phyloP scores from a whole-genome alignment of 2,797 vertebrate genomes.

The Anolis apletophallus region DNA sequence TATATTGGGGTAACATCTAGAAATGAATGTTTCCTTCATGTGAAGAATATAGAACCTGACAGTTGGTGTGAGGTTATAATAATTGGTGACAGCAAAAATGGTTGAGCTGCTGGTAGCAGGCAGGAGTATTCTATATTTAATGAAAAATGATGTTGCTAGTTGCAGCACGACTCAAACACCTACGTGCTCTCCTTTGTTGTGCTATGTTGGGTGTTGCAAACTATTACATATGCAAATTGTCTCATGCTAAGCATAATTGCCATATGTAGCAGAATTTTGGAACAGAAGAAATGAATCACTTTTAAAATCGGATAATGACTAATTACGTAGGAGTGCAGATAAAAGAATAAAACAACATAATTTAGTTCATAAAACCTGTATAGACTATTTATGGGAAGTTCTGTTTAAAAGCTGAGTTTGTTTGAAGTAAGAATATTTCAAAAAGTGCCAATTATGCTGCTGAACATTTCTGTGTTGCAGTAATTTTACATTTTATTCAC shows the following conservation, averaged over 20 bases:
- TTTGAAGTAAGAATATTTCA: background rate
- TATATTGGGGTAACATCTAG: background rate
- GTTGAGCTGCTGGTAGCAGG: conserved; percentile 17
- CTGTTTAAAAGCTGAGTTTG: background rate
- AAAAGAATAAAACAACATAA: conserved; percentile 9
- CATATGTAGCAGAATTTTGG: background rate
- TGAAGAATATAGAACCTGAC: background rate
- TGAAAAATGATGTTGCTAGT: conserved; percentile 15
- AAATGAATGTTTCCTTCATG: background rate
- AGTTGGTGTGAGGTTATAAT: background rate
- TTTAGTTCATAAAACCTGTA: conserved; percentile 3
- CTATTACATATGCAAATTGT: conserved; percentile 31
- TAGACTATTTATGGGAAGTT: background rate
- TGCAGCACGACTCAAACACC: conserved; percentile 28
- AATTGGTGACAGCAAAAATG: background rate
- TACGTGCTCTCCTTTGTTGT: conserved; percentile 28
- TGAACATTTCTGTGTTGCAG: background rate
- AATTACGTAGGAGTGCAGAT: background rate
- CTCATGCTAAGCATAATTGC: conserved; percentile 12
- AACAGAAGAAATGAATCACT: conserved; percentile 11
- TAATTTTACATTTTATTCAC: background rate
- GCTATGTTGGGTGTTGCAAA: conserved; percentile 31
- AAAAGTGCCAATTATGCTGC: background rate
- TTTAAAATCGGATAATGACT: conserved; percentile 27
- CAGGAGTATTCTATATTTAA: conserved; percentile 25